A percentile compares a stretch with the other conserved stretches of the same genome.
Conservation (phyloP, 2,888 invertebrate species). For the Boloria euphrosyne region DNA sequence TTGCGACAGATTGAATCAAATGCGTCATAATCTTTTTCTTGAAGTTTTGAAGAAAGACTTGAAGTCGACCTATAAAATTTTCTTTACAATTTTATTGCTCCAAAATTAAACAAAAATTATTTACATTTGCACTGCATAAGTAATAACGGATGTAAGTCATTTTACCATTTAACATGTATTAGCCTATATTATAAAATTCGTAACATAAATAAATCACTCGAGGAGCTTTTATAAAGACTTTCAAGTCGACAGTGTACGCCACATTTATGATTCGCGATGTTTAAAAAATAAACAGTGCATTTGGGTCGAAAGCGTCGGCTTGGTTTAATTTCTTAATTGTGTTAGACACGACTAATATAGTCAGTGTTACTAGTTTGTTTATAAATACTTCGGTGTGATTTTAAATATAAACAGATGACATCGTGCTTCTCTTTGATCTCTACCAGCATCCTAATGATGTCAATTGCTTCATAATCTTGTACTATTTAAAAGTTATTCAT, state of each 20-base stretch:
- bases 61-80: no score
- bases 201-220: slow-evolving; percentile 4
- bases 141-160: no score
- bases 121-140: no score
- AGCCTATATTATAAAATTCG: slow-evolving; percentile 1
- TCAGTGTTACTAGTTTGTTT: slow-evolving; percentile 7
- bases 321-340: slow-evolving; percentile 13
- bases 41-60: no score
- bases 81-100: no score
- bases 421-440: not conserved
- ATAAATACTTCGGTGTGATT: not conserved
- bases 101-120: no score
- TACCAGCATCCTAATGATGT: not conserved
- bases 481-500: no score
- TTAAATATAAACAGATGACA: slow-evolving; percentile 4
- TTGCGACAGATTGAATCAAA: no score
- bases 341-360: not conserved
- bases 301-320: slow-evolving; percentile 2
- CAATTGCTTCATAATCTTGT: no score
- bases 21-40: no score
- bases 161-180: not conserved
- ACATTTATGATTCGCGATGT: not conserved
- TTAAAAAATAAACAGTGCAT: not conserved
- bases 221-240: not conserved
- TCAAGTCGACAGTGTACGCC: not conserved